These are phyloP conservation scores for Meta bourneti DNA, from an alignment of 2,888 invertebrate species.

Conservation along the genomic window DNA sequence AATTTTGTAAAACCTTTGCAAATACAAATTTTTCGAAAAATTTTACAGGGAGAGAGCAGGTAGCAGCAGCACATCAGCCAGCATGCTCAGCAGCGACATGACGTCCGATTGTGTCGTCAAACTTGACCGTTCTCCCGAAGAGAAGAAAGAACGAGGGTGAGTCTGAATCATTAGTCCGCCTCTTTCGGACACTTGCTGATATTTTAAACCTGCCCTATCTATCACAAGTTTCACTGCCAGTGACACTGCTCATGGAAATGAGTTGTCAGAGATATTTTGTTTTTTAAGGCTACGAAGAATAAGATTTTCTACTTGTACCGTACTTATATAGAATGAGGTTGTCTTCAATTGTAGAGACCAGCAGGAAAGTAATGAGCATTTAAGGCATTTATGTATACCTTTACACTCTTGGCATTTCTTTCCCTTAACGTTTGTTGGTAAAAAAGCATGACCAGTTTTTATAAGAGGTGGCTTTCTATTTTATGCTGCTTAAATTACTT, in stretches of 20 bases:
- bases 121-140: conserved; percentile 69
- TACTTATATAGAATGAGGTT: conserved; percentile 5
- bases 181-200: conserved; percentile 8
- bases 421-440: neutral
- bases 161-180: conserved; percentile 50
- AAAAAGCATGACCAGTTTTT: neutral
- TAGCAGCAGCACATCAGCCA: conserved; percentile 75
- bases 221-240: conserved; percentile 63
- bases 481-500: neutral
- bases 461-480: neutral
- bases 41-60: conserved; percentile 67
- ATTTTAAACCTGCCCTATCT: conserved; percentile 38
- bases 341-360: conserved; percentile 16
- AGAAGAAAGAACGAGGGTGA: conserved; percentile 76
- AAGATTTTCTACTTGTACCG: conserved; percentile 20
- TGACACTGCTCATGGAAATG: conserved; percentile 30
- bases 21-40: too few species aligned
- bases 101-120: conserved; percentile 67
- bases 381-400: neutral
- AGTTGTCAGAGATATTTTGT: conserved; percentile 36
- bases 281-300: neutral
- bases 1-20: too few species aligned
- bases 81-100: conserved; percentile 72
- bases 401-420: neutral
- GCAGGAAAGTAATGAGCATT: neutral